Evolutionary conservation across 2,113 vertebrate genomes (phyloP), one percentile per base, ranked within the genome.

Genomic region (Sylvia atricapilla): DNA sequence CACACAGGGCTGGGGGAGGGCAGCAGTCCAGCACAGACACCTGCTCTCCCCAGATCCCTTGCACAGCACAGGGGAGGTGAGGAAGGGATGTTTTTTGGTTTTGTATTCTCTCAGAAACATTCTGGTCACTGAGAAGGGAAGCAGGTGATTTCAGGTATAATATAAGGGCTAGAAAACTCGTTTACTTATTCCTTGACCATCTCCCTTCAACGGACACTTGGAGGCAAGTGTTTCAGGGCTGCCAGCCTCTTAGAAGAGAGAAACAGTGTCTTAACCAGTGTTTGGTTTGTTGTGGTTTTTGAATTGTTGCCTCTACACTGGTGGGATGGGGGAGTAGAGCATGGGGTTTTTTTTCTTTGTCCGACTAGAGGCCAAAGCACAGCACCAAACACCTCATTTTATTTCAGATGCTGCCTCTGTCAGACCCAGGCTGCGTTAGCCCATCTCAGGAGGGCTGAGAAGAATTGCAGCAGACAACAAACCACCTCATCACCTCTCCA

Each of bases 371-470:
- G 27, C 46, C 46, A 23, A 31, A 56, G 69, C 60, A 3, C 47
- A 49, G 86, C 19, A 78, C 15, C 46, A n/a, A 78, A 35, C 69
- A 6, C 52, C 5, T 35, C 12, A 0, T 92, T 90, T 78, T 62
- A 13, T 97, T 98, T 59, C 94, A 98, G 97, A 66, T 77, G 83
- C 89, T 52, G 64, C 83, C 94, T 77, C 77, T 63, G 7, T 74
- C 75, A 62, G 76, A 84, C 35, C 58, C 56, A 43, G 59, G 67
- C 67, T 62, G n/a, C 9, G 6, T 28, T 23, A 67, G 70, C 46
- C 76, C 11, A 50, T 68, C 69, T 14, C 21, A 13, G 74, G 84
- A 87, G 22, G 49, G 55, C 79, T 53, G 81, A 87, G 63, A 49
- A 89, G 66, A 43, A 28, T 14, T 9, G 25, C 89, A 75, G 60